Evolutionary conservation across 1,140 invertebrate genomes (phyloP).

Genomic region (Euura saliciscinereae): DNA sequence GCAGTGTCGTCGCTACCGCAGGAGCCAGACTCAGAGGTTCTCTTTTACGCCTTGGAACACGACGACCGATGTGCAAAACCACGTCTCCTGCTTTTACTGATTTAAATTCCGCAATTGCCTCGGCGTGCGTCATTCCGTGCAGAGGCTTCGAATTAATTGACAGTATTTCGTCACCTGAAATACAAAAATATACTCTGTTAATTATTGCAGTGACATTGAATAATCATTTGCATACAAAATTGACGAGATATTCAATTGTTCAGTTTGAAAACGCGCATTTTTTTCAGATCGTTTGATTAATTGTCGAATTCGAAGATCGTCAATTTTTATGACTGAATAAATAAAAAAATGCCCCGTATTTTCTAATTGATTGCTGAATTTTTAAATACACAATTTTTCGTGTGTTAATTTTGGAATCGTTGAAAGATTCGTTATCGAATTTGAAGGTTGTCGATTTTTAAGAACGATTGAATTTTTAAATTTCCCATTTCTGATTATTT

Average conservation of each 20-base stretch:
- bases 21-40: slow-evolving; percentile 40
- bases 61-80: slow-evolving; percentile 78
- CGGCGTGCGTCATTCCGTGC: slow-evolving; percentile 84
- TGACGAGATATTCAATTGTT: no score
- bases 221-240: no score
- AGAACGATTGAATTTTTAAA: no score
- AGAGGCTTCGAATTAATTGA: slow-evolving; percentile 85
- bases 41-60: slow-evolving; percentile 57
- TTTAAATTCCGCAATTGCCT: slow-evolving; percentile 89
- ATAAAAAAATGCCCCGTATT: no score
- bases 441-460: no score
- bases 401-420: neutral
- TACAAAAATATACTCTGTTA: slow-evolving; percentile 41
- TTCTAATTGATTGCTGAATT: no score
- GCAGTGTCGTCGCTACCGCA: slow-evolving; percentile 21
- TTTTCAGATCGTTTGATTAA: slow-evolving; percentile 9
- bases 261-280: slow-evolving; percentile 8
- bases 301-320: neutral
- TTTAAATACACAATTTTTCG: neutral
- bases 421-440: neutral
- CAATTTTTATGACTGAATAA: no score
- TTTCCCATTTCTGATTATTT: no score
- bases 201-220: neutral
- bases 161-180: slow-evolving; percentile 87
- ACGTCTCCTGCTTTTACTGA: slow-evolving; percentile 86